Conservation (phyloP, 2,113 vertebrate species). For the Rynchops niger region DNA sequence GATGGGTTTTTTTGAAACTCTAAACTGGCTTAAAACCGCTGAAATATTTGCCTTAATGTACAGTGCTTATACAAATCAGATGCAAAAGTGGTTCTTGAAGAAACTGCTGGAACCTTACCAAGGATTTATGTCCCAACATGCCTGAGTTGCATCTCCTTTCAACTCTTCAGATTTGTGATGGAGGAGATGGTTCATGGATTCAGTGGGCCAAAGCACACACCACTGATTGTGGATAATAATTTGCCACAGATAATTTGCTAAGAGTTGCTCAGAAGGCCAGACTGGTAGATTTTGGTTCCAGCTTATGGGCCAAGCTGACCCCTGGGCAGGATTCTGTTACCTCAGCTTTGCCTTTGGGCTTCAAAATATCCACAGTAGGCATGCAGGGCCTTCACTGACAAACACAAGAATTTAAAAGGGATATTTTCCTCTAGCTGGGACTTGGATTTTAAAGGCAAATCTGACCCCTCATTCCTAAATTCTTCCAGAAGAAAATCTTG, state of each 20-base stretch:
- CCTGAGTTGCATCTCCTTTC: not conserved
- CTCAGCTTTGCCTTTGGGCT: not conserved
- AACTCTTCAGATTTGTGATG: not conserved
- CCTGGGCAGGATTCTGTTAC: not conserved
- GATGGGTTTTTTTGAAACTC: not conserved
- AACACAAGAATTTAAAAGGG: not conserved
- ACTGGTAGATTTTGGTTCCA: not conserved
- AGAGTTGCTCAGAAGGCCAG: not conserved
- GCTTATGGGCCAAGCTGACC: not conserved
- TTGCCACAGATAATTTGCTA: too few species aligned
- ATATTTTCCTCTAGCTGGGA: not conserved
- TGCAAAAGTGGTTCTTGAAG: not conserved
- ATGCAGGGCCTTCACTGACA: not conserved
- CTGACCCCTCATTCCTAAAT: not conserved
- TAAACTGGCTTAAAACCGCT: not conserved
- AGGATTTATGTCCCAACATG: not conserved
- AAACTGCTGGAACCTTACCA: not conserved
- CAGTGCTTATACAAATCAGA: not conserved
- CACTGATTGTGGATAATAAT: not conserved
- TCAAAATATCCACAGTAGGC: not conserved
- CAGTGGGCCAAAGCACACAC: not conserved
- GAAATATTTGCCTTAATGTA: not conserved
- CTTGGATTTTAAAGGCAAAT: not conserved
- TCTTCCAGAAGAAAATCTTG: not conserved
- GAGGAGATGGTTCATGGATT: rapidly evolving